These are phyloP conservation scores for Symphodus melops DNA, from an alignment of 2,113 vertebrate genomes.

Conservation along the genomic window DNA sequence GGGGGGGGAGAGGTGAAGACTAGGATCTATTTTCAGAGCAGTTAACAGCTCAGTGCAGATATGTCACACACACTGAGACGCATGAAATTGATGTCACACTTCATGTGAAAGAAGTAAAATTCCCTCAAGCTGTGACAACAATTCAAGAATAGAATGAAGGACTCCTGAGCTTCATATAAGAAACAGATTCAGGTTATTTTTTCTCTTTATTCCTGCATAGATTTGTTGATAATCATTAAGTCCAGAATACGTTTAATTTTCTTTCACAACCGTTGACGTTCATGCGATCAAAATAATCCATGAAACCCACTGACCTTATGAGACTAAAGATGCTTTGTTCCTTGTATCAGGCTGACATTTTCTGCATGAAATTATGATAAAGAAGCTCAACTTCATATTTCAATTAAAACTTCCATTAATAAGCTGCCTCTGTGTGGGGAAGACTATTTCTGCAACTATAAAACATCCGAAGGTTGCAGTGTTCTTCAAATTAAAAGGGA, in stretches of 20 bases:
- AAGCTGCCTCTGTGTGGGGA: background rate
- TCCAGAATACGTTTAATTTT: background rate
- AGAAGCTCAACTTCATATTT: background rate
- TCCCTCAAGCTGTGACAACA: slow-evolving; percentile 1
- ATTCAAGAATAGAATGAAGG: slow-evolving; percentile 9
- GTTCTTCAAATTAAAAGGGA: background rate
- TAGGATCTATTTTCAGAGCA: slow-evolving; percentile 42
- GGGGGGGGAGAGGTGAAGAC: background rate
- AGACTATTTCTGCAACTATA: background rate
- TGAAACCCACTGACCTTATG: background rate
- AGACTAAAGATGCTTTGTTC: background rate
- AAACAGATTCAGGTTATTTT: background rate
- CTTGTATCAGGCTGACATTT: background rate
- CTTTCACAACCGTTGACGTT: background rate
- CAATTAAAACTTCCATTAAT: slow-evolving; percentile 1
- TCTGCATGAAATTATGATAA: background rate
- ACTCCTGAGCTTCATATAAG: slow-evolving; percentile 1
- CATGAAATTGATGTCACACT: slow-evolving; percentile 64
- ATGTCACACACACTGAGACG: slow-evolving; percentile 44
- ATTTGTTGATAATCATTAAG: background rate
- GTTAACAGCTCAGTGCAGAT: slow-evolving; percentile 29
- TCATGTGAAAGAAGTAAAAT: slow-evolving; percentile 33
- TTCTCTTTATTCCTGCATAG: background rate
- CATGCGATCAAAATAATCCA: background rate
- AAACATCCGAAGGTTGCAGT: background rate